Conservation (phyloP, 2,888 invertebrate genomes). For the Sphaerophoria taeniata region DNA sequence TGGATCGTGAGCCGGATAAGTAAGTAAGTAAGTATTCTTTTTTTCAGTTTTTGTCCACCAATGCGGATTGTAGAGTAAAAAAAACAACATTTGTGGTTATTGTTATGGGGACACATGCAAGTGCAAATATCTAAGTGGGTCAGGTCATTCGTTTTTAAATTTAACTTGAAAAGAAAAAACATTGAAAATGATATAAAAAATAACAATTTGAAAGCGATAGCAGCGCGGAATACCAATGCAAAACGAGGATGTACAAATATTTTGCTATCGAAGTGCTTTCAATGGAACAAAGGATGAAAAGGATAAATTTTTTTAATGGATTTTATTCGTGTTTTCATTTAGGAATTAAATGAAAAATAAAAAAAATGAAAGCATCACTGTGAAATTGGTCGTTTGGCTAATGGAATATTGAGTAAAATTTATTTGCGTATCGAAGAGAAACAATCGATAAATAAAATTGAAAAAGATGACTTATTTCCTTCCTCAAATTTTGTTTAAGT, state of each 20-base stretch:
- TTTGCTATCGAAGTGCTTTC: constrained; percentile 1
- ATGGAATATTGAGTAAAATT: constrained; percentile 23
- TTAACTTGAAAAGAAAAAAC: neutral
- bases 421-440: constrained; percentile 16
- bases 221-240: neutral
- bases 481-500: too few species aligned
- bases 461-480: too few species aligned
- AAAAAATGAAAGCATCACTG: constrained; percentile 40
- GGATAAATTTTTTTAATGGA: constrained; percentile 35
- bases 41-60: constrained; percentile 19
- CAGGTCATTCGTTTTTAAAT: constrained; percentile 50
- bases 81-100: constrained; percentile 72
- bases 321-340: neutral
- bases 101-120: constrained; percentile 60
- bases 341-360: neutral
- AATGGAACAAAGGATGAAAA: constrained; percentile 5
- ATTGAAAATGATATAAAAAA: neutral
- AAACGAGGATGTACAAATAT: constrained; percentile 28
- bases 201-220: constrained; percentile 17
- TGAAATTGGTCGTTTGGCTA: constrained; percentile 59
- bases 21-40: too few species aligned
- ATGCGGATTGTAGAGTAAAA: constrained; percentile 59
- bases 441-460: neutral
- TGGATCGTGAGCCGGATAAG: too few species aligned
- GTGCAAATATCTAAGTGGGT: constrained; percentile 70